These are phyloP conservation scores for Anguilla marmorata DNA, from an alignment of 2,797 vertebrate genomes.

Conservation along the genomic window DNA sequence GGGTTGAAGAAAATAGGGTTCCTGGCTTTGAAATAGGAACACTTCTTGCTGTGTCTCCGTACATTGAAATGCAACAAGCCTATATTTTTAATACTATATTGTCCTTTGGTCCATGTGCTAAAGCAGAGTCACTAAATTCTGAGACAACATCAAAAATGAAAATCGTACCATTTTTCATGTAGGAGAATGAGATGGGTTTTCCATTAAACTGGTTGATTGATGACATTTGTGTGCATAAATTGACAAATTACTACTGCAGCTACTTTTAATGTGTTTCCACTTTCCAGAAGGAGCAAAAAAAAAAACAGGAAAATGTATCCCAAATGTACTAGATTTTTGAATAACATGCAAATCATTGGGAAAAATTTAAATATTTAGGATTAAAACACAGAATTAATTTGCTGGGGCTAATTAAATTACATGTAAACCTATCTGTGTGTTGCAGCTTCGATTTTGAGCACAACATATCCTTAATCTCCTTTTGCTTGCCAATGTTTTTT, in stretches of 20 bases:
- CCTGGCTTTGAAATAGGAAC: background rate
- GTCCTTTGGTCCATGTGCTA: background rate
- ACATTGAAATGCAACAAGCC: background rate
- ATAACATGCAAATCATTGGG: background rate
- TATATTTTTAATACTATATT: background rate
- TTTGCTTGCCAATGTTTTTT: slow-evolving; percentile 64
- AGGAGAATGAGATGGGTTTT: background rate
- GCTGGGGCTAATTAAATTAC: slow-evolving; percentile 26
- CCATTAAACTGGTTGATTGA: background rate
- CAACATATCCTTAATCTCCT: slow-evolving; percentile 40
- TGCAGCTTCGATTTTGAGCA: background rate
- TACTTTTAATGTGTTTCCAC: slow-evolving; percentile 1
- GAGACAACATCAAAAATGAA: background rate
- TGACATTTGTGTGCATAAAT: background rate
- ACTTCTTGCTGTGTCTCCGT: background rate
- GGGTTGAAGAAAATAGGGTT: background rate
- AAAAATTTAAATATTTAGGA: background rate
- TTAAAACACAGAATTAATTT: slow-evolving; percentile 10
- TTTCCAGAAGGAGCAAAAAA: background rate
- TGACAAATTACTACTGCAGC: background rate
- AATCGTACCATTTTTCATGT: background rate
- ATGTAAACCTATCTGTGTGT: slow-evolving; percentile 12
- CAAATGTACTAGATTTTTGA: background rate
- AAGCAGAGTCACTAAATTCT: too few species aligned
- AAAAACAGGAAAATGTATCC: background rate